A percentile compares a stretch with the other conserved stretches of the same genome.
These are phyloP conservation scores for Chondrosia reniformis DNA, from an alignment of 37 sponge, comb jelly and placozoan genomes.

Conservation along the genomic window DNA sequence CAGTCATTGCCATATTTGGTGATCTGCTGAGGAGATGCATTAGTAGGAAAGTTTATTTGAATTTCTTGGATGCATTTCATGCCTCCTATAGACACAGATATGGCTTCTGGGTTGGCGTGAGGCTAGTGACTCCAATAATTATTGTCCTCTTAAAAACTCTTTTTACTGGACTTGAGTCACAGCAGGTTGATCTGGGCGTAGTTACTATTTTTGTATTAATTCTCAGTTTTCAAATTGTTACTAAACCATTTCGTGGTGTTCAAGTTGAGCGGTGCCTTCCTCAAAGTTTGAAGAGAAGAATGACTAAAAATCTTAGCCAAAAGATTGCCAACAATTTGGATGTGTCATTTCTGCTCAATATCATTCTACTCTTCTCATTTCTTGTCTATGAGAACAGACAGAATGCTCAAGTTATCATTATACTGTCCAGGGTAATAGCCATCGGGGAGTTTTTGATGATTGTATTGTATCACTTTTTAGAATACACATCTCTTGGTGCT, in stretches of 20 bases:
- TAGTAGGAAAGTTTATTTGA: not conserved
- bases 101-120: constrained; percentile 13
- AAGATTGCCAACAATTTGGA: not conserved
- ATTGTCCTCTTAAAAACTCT: not conserved
- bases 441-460: not conserved
- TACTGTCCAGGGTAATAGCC: too few relatives aligned
- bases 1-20: constrained; percentile 7
- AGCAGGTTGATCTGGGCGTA: not conserved
- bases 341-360: not conserved
- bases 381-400: too few relatives aligned
- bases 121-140: not conserved
- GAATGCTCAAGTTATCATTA: too few relatives aligned
- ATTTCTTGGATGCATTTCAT: constrained; percentile 12
- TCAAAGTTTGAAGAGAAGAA: not conserved
- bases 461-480: not conserved
- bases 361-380: not conserved
- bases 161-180: too few relatives aligned
- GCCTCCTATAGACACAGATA: constrained; percentile 7
- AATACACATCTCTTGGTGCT: constrained; percentile 9
- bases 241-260: not conserved
- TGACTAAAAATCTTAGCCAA: not conserved
- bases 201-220: not conserved
- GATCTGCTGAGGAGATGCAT: constrained; percentile 17
- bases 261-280: not conserved
- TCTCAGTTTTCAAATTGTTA: not conserved